These are phyloP conservation scores for Ophion costatus DNA, from an alignment of 2,888 invertebrate genomes.

Conservation along the genomic window DNA sequence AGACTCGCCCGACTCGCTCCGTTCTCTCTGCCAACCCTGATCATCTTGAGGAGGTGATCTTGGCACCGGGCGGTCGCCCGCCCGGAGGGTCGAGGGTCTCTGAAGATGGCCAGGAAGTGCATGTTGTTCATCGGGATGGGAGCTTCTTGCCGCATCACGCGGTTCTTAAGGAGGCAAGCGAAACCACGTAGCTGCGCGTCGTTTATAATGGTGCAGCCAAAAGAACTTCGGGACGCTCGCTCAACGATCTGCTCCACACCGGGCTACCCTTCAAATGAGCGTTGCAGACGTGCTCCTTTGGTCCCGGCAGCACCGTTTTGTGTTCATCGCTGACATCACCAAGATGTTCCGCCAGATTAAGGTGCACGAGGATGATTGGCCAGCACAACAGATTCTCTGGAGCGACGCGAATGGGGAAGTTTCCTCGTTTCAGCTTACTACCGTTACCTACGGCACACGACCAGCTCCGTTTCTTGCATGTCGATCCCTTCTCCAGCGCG, in stretches of 20 bases:
- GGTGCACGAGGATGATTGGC: slow-evolving; percentile 55
- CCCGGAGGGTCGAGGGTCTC: neutral
- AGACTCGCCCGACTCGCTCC: too few species aligned
- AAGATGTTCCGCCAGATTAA: slow-evolving; percentile 62
- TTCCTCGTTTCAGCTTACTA: slow-evolving; percentile 43
- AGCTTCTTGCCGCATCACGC: slow-evolving; percentile 33
- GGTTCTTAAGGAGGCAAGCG: neutral
- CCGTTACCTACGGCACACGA: slow-evolving; percentile 48
- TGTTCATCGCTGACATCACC: slow-evolving; percentile 50
- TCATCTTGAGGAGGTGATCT: neutral
- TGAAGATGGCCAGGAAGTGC: neutral
- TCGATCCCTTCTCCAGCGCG: slow-evolving; percentile 20
- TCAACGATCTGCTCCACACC: slow-evolving; percentile 39
- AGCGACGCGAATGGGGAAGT: neutral
- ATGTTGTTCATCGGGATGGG: too few species aligned
- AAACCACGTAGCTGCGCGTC: slow-evolving; percentile 16
- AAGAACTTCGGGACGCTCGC: neutral
- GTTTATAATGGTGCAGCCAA: slow-evolving; percentile 27
- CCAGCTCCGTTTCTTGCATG: slow-evolving; percentile 57
- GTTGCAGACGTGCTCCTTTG: slow-evolving; percentile 46
- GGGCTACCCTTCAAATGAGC: slow-evolving; percentile 40
- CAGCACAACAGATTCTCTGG: slow-evolving; percentile 59
- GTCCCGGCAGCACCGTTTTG: slow-evolving; percentile 24
- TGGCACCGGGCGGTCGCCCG: neutral
- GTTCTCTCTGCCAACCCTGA: too few species aligned